phyloP scores from a whole-genome alignment of 2,888 invertebrate genomes.

The Epirrhoe alternata region DNA sequence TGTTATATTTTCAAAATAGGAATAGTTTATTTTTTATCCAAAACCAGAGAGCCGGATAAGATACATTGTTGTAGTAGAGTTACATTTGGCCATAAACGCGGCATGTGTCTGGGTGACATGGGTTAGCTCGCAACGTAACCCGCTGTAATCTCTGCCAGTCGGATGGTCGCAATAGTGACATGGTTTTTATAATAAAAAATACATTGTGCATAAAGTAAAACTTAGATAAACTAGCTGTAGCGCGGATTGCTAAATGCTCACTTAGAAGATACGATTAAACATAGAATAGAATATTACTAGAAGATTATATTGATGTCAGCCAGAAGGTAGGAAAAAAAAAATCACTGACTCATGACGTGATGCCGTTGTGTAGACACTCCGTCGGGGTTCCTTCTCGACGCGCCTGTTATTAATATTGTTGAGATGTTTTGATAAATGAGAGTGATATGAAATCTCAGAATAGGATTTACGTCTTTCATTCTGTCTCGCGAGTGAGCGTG shows the following conservation, averaged over 20 bases:
- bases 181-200: background rate
- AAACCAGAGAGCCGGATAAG: slow-evolving; percentile 4
- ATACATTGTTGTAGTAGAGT: slow-evolving; percentile 35
- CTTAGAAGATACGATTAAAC: too few species aligned
- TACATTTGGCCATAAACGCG: slow-evolving; percentile 33
- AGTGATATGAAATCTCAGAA: background rate
- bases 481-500: background rate
- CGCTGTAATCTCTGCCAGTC: slow-evolving; percentile 41
- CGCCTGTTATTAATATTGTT: background rate
- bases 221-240: background rate
- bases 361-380: background rate
- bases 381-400: background rate
- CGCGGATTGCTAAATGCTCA: too few species aligned
- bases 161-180: slow-evolving; percentile 23
- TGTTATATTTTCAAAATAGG: background rate
- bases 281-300: too few species aligned
- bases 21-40: background rate
- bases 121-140: slow-evolving; percentile 36
- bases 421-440: background rate
- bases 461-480: background rate
- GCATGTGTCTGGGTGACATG: slow-evolving; percentile 40
- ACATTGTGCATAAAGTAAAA: background rate
- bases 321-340: too few species aligned
- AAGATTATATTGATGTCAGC: too few species aligned
- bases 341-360: too few species aligned